Percentiles rank a stretch among this genome's conserved stretches.
These are phyloP conservation scores for Daubentonia madagascariensis DNA, from an alignment of 2,113 vertebrate genomes.

Conservation along the genomic window DNA sequence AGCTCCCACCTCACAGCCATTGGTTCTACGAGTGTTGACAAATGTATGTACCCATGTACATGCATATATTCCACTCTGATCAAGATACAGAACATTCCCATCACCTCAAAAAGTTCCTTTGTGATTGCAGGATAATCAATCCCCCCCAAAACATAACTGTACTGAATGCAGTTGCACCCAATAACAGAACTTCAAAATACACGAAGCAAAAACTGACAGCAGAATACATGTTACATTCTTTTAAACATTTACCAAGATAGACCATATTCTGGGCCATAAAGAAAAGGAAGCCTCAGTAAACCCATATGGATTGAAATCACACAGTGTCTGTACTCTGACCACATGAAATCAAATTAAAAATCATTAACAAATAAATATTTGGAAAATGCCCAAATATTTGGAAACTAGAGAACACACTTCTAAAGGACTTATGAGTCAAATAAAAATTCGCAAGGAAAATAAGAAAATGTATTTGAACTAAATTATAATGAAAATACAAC, in stretches of 20 bases:
- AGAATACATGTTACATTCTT: not conserved
- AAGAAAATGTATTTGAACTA: not conserved
- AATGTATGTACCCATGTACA: fast-evolving
- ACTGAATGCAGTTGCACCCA: not conserved
- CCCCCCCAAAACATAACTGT: not conserved
- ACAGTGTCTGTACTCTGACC: not conserved
- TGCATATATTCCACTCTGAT: no score
- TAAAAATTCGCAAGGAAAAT: not conserved
- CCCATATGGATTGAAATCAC: not conserved
- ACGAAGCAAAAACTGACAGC: not conserved
- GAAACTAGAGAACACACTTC: not conserved
- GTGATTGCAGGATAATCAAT: not conserved
- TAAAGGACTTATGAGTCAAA: slow-evolving; percentile 7
- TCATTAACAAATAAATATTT: not conserved
- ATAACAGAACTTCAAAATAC: not conserved
- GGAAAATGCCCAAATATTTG: not conserved
- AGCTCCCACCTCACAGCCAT: no score
- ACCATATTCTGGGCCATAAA: not conserved
- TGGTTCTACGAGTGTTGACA: not conserved
- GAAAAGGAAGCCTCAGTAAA: not conserved
- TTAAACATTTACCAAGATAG: not conserved
- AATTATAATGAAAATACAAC: not conserved
- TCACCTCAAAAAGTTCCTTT: not conserved
- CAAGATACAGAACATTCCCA: not conserved
- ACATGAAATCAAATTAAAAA: not conserved